Evolutionary conservation across 2,888 invertebrate species (phyloP).

Genomic region (Amaurobius ferox): DNA sequence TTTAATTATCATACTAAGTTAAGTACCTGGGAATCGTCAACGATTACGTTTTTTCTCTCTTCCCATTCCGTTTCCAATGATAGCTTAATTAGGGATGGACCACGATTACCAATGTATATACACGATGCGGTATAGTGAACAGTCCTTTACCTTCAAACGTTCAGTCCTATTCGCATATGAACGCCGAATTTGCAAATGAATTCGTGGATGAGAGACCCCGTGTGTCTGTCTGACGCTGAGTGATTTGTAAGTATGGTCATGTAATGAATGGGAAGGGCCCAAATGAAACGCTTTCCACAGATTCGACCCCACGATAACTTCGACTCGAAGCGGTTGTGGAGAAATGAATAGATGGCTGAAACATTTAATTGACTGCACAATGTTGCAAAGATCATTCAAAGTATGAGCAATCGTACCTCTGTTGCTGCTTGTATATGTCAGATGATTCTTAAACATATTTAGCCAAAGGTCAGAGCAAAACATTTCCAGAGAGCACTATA

Average conservation of each 20-base stretch:
- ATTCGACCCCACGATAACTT: neutral
- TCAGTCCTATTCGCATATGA: neutral
- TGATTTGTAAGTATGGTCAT: constrained; percentile 26
- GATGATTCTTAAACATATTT: neutral
- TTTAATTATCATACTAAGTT: constrained; percentile 8
- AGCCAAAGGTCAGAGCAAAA: too few species aligned
- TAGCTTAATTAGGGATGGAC: constrained; percentile 7
- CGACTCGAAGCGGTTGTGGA: neutral
- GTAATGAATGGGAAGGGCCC: constrained; percentile 3
- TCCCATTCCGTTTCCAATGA: neutral
- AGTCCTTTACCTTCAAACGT: neutral
- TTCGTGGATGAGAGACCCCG: neutral
- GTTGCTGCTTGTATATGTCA: neutral
- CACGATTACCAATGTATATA: neutral
- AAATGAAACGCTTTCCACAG: neutral
- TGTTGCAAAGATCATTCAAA: neutral
- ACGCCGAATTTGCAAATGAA: neutral
- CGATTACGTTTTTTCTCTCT: neutral
- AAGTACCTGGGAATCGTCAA: constrained; percentile 4
- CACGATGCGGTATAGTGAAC: neutral
- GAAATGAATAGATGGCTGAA: constrained; percentile 10
- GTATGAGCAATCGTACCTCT: neutral
- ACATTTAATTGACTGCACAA: neutral
- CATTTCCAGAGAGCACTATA: too few species aligned
- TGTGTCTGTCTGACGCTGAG: neutral